Evolutionary conservation across 2,113 vertebrate species (phyloP), one percentile per base, ranked within the genome.

Genomic region (Octodon degus): DNA sequence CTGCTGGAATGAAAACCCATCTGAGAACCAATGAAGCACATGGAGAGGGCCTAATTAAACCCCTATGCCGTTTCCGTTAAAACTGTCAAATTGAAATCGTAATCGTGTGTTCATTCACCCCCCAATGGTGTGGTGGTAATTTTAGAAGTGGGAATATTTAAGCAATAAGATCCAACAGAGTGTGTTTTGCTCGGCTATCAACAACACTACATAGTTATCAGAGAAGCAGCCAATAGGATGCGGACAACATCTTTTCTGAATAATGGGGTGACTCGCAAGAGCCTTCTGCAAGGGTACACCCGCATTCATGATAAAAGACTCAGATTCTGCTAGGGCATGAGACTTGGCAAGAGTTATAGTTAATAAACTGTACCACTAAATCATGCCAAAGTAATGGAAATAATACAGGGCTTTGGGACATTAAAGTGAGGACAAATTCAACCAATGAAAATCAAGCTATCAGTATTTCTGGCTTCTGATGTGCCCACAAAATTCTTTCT

Each of bases 1-100:
- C 95, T 92, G 98, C 96, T 98, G 98, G 97, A 98, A 97, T 10
- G 93, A 98, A 98, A 98, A 97, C 55, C 89, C 97, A 97, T 98
- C 97, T 95, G 96, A 96, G 97, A 98, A 98, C 98, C 97, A 98
- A 97, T 96, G 97, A 98, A 95, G 96, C 30, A 4, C 97, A 93
- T 92, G 63, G 90, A 97, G 97, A 98, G 91, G 96, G 84, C 95
- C 97, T 98, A 98, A 98, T 98, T 98, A 98, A 98, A 97, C 96
- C 96, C 94, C 97, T 96, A 92, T 97, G 97, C 97, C 91, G 96
- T 97, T 98, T 98, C 97, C 98, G 98, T 98, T 98, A 95, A 97
- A 98, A 98, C 91, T 97, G 98, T 98, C 98, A 98, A 96, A 96
- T 94, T 97, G 90, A 96, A 97, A 95, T 97, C 97, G 96, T 97